Conservation (phyloP, 92 coral and sea anemone species). For the Epizoanthus illoricatus region DNA sequence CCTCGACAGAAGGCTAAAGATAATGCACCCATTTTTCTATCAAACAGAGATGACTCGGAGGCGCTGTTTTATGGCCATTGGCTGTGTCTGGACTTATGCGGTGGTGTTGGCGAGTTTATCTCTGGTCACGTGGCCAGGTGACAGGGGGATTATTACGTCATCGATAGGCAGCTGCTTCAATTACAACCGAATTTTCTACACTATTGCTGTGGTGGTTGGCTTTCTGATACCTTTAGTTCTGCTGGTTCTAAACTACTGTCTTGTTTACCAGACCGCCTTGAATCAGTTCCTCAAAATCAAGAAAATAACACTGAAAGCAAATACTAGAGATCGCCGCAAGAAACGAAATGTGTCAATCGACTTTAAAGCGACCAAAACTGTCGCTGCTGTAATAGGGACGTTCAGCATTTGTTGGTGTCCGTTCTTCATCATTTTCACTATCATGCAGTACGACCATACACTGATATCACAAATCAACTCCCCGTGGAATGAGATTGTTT, state of each 20-base stretch:
- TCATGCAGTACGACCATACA: conserved; percentile 22
- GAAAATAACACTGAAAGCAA: conserved; percentile 37
- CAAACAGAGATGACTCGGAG: conserved; percentile 58
- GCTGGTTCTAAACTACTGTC: conserved; percentile 69
- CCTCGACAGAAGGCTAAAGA: conserved; percentile 86
- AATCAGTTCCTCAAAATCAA: conserved; percentile 82
- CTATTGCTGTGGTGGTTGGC: conserved; percentile 83
- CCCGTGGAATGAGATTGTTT: conserved; percentile 5
- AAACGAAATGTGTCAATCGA: conserved; percentile 35
- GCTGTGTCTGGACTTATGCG: conserved; percentile 78
- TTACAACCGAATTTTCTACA: conserved; percentile 75
- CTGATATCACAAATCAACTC: neutral
- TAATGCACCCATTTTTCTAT: conserved; percentile 88
- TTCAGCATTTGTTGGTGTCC: conserved; percentile 53
- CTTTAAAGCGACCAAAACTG: conserved; percentile 47
- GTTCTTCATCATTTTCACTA: conserved; percentile 46
- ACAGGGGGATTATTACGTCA: conserved; percentile 30
- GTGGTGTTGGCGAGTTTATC: conserved; percentile 66
- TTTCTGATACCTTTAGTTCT: conserved; percentile 71
- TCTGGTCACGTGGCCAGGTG: conserved; percentile 59
- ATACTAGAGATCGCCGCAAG: neutral
- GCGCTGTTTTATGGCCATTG: conserved; percentile 68
- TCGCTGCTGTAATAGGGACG: conserved; percentile 48
- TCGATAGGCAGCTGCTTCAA: conserved; percentile 49
- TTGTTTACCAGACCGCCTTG: conserved; percentile 77